Evolutionary conservation across 2,797 vertebrate genomes (phyloP), one percentile per base, ranked within the genome.

Genomic region (Crenuchus spilurus): DNA sequence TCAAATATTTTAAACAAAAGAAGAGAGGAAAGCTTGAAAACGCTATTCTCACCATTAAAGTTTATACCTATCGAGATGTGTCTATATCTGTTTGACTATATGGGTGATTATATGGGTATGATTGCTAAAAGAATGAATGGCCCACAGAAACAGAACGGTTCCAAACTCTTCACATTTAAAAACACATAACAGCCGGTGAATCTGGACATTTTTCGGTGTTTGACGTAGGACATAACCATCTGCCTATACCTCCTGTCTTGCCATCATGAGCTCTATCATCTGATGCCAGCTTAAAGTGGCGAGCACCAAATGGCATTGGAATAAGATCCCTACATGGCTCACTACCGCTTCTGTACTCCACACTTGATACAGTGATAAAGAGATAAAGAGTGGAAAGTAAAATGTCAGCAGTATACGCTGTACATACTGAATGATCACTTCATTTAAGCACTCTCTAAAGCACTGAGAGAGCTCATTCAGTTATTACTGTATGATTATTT

Each of bases 221-320:
- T 52, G 46, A 67, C 64, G n/a, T 52, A 52, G 28, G 49, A 16
- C 13, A 1, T 24, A 61, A 26, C 72, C 77, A 79, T 79, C 77
- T 79, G 77, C 41, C 74, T 39, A 35, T 58, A 46, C 44, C 33
- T 30, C 44, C 20, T 41, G 30, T 78, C 51, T 24, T 28, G 33
- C 52, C 65, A 65, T 74, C 51, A 63, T 52, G 60, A 18, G 67
- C 49, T 70, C 51, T 10, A 13, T 64, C 26, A 35, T 57, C 37
- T 24, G 31, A 24, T 75, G 72, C 77, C 72, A 74, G 41, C 54
- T 58, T 58, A 35, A 70, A 54, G 30, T 67, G 61, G 35, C 24
- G 54, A n/a, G 20, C 13, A 54, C 52, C 72, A 71, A 66, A 75
- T 33, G 52, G 52, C 42, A 70, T 54, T 54, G 62, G 35, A 42